Conservation (phyloP, 2,888 invertebrate species). For the Aelia acuminata region DNA sequence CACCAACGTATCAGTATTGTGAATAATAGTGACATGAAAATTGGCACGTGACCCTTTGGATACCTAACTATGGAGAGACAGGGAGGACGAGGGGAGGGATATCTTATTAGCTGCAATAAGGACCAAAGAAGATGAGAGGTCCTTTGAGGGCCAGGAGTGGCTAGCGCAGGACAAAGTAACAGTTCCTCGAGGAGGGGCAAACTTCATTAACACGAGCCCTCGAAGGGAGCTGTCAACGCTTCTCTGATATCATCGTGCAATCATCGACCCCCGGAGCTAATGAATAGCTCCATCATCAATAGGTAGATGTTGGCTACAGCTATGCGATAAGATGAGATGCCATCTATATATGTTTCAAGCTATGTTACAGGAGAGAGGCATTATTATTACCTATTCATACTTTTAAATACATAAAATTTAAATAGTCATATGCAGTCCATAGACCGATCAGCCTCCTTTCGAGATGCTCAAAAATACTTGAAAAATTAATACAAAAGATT, state of each 20-base stretch:
- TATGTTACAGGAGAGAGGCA: too few relatives aligned
- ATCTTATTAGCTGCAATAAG: neutral
- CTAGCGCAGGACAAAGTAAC: neutral
- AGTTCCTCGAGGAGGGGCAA: constrained; percentile 5
- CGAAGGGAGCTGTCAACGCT: neutral
- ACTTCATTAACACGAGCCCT: neutral
- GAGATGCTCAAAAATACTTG: too few relatives aligned
- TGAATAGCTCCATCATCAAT: neutral
- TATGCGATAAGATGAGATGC: too few relatives aligned
- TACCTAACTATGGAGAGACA: neutral
- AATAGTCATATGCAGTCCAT: too few relatives aligned
- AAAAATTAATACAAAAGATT: too few relatives aligned
- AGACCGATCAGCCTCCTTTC: too few relatives aligned
- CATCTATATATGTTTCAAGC: too few relatives aligned
- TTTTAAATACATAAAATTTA: too few relatives aligned
- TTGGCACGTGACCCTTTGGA: neutral
- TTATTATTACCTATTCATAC: too few relatives aligned
- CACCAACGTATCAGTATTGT: neutral
- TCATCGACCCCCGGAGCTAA: neutral
- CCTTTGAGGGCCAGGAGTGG: neutral
- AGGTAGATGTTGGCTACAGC: too few relatives aligned
- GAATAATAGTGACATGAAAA: neutral
- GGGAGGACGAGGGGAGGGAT: neutral
- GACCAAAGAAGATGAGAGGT: neutral
- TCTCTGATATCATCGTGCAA: neutral